These are phyloP conservation scores for Rhaphigaster nebulosa DNA, from an alignment of 2,888 invertebrate genomes.

Conservation along the genomic window DNA sequence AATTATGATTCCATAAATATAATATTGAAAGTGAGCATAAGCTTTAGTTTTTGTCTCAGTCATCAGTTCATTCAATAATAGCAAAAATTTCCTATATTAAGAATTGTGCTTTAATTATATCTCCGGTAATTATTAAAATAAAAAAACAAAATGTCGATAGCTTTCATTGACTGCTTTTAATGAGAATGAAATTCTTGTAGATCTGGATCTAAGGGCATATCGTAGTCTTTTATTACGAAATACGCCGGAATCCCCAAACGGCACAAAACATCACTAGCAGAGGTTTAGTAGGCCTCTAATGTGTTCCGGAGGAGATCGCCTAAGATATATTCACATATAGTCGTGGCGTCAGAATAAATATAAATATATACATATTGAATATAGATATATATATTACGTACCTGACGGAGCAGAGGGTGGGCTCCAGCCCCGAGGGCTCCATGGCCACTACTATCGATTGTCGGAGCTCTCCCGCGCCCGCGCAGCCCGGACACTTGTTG, in stretches of 20 bases:
- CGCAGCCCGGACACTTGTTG: constrained; percentile 45
- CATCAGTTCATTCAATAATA: not conserved
- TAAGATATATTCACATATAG: not conserved
- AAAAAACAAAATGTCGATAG: not conserved
- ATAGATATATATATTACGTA: constrained; percentile 9
- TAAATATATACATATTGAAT: not conserved
- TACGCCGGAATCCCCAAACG: not conserved
- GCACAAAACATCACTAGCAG: not conserved
- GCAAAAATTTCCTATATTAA: not conserved
- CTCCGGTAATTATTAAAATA: not conserved
- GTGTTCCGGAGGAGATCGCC: not conserved
- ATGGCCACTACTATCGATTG: constrained; percentile 43
- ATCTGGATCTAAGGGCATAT: too few relatives aligned
- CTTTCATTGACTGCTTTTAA: not conserved
- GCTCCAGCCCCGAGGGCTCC: constrained; percentile 44
- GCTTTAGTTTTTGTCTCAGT: too few relatives aligned
- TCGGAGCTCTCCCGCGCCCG: constrained; percentile 35
- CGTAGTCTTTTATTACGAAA: not conserved
- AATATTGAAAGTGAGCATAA: too few relatives aligned
- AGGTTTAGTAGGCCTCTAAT: not conserved
- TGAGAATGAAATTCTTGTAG: not conserved
- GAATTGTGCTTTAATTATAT: not conserved
- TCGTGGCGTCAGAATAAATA: not conserved
- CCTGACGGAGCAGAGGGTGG: constrained; percentile 45
- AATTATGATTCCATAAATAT: too few relatives aligned